Base-by-base conservation (phyloP, 2,113 vertebrate genomes). In the Mesitornis unicolor region DNA sequence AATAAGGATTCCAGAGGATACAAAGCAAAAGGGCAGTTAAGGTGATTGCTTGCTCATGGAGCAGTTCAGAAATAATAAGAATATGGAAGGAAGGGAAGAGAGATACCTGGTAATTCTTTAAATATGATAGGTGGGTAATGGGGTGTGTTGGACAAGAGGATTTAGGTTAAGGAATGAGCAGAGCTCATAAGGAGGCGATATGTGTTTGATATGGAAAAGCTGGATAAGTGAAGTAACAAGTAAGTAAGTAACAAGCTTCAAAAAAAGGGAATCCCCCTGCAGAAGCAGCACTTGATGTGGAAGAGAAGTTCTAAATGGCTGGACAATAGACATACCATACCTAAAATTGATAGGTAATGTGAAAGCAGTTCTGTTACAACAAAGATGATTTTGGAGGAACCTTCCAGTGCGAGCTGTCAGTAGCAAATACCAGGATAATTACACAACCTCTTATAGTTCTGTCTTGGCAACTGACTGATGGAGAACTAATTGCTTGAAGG, bases 181-280 rank as follows among this genome's bases (percentile, higher is more conserved):
- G 26, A 45, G 10, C 13, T 75, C 9, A 0, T 38, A 16, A 25
- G 9, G 0, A n/a, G 12, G 7, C 80, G 48, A 33, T 2, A 0
- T 57, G 6, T 67, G 7, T 68, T 83, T 48, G 10, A 4, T 57
- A 20, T 77, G 50, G 42, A 69, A 50, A 45, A 33, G 6, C 2
- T 67, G 22, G 20, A 73, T 5, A 18, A 2, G 6, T 14, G 29
- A 76, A 19, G 26, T n/a, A n/a, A n/a, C n/a, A n/a, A n/a, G n/a
- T n/a, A 73, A 69, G 16, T 22, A 73, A 36, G 26, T 31, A 28
- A 18, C 21, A 88, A 76, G 40, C 16, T 57, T 71, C 33, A 59
- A 42, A 47, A 56, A 28, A 57, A 59, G 28, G 16, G 22, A 50
- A 9, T 73, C 11, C n/a, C 40, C 6, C 21, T 36, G 10, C 25